A percentile compares a stretch with the other conserved stretches of the same genome.
These are phyloP conservation scores for Meles meles DNA, from an alignment of 2,113 vertebrate genomes.

Conservation along the genomic window DNA sequence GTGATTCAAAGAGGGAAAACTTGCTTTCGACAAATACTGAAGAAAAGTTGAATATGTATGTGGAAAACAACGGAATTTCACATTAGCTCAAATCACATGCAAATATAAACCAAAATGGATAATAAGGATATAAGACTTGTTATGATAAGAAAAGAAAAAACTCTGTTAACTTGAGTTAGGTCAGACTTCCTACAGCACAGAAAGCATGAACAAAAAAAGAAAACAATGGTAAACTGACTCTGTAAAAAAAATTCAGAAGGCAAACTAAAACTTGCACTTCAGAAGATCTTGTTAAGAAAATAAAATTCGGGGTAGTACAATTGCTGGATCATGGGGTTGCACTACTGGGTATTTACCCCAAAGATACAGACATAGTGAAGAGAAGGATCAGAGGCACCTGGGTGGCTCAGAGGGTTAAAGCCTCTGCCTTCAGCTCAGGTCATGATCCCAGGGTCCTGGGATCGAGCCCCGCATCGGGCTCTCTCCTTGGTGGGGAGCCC, in stretches of 20 bases:
- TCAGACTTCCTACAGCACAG: background rate
- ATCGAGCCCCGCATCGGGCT: too few species aligned
- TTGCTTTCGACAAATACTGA: background rate
- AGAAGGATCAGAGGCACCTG: too few species aligned
- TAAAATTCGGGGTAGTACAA: background rate
- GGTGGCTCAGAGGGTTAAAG: too few species aligned
- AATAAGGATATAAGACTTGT: background rate
- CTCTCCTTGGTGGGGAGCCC: too few species aligned
- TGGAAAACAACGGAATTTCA: background rate
- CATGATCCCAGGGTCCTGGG: too few species aligned
- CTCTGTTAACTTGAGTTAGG: background rate
- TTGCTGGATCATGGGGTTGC: too few species aligned
- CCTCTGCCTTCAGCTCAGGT: too few species aligned
- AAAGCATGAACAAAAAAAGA: background rate
- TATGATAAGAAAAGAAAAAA: background rate
- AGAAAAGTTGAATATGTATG: background rate
- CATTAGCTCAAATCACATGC: background rate
- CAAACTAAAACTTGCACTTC: background rate
- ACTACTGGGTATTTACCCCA: too few species aligned
- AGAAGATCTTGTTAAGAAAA: background rate
- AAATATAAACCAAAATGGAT: background rate
- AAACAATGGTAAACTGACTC: background rate
- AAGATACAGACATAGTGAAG: too few species aligned
- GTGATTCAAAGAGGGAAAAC: background rate
- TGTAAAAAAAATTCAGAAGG: background rate